A percentile compares a stretch with the other conserved stretches of the same genome.
Conservation (phyloP, 2,113 vertebrate genomes). For the Rhabdornis inornatus region DNA sequence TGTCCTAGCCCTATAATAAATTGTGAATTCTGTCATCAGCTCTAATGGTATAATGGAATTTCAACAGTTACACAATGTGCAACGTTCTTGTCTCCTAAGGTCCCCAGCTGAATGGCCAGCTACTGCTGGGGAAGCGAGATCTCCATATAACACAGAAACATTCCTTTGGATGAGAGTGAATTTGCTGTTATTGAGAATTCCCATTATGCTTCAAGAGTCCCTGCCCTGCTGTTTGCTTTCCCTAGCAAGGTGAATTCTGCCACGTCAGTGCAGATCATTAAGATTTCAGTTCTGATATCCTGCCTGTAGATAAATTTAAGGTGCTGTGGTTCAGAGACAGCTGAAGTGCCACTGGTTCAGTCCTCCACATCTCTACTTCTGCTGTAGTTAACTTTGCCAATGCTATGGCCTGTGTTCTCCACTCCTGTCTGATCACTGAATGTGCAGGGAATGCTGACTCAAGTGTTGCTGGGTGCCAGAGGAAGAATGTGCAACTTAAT, state of each 20-base stretch:
- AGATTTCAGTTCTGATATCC: background rate
- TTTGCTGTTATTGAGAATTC: slow-evolving; percentile 6
- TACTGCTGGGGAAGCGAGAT: background rate
- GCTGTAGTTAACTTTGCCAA: background rate
- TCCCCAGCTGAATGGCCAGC: background rate
- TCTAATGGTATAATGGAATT: slow-evolving; percentile 32
- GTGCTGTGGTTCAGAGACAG: background rate
- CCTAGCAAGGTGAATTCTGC: background rate
- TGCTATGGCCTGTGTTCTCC: background rate
- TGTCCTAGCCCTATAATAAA: slow-evolving; percentile 48
- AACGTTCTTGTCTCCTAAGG: background rate
- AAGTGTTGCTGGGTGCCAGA: background rate
- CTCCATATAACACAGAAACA: background rate
- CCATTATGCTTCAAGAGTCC: background rate
- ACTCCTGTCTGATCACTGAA: background rate
- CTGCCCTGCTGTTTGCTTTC: background rate
- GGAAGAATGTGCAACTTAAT: background rate
- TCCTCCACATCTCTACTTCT: background rate
- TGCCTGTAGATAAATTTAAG: background rate
- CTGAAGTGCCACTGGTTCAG: background rate
- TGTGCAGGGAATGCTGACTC: background rate
- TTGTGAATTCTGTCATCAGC: slow-evolving; percentile 49
- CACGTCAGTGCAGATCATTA: background rate
- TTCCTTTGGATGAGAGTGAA: background rate
- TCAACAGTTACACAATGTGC: background rate